Evolutionary conservation across 2,797 vertebrate genomes (phyloP), one percentile per base, ranked within the genome.

Genomic region (Danio aesculapii): DNA sequence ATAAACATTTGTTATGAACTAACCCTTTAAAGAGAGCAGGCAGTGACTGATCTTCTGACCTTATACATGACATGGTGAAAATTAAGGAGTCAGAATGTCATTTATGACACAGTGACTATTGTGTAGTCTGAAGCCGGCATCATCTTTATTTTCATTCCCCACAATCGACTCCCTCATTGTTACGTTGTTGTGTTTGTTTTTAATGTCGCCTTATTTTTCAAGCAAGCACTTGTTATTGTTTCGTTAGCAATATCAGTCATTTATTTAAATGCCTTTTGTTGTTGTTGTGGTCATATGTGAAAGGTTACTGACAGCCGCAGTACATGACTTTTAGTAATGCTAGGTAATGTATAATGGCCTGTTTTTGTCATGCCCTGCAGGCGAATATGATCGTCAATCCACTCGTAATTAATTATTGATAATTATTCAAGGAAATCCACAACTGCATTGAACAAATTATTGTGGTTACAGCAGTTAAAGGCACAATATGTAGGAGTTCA

Each of bases 91-190:
- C n/a, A n/a, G n/a, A n/a, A n/a, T n/a, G n/a, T n/a, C n/a, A n/a
- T n/a, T n/a, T n/a, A n/a, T n/a, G n/a, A n/a, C n/a, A n/a, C n/a
- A n/a, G n/a, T n/a, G n/a, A n/a, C n/a, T n/a, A n/a, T n/a, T n/a
- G n/a, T n/a, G n/a, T n/a, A n/a, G n/a, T n/a, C n/a, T n/a, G n/a
- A n/a, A n/a, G n/a, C n/a, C n/a, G n/a, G n/a, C n/a, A 55, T 79
- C 13, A 57, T 61, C 21, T 43, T 57, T 6, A 41, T 47, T 47
- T 64, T 21, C 8, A 58, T 53, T 52, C 66, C 7, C 12, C 49
- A 71, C 43, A 76, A 82, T 81, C 78, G 80, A 69, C 77, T 78
- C n/a, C 53, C 7, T 67, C 62, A 41, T 50, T 81, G 13, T 76
- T 5, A 39, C 58, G 7, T 41, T 59, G 44, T 41, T 59, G 44